Percentiles rank a stretch among this genome's conserved stretches.
phyloP scores from a whole-genome alignment of 2,797 vertebrate genomes.

The Pseudocheirus occidentalis region DNA sequence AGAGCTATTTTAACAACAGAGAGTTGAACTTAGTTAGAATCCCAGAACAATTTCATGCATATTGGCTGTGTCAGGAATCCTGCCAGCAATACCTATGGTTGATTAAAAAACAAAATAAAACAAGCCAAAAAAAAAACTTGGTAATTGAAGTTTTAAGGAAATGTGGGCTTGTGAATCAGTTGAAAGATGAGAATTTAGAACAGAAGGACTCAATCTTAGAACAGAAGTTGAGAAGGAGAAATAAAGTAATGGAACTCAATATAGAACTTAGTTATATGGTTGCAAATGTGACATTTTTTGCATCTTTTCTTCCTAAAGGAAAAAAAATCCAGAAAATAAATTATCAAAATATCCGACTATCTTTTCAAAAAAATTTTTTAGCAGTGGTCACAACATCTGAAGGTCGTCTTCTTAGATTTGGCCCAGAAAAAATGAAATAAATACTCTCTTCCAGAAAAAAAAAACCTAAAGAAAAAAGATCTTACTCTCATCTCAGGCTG shows the following conservation, averaged over 20 bases:
- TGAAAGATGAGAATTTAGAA: slow-evolving; percentile 51
- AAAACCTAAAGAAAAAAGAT: neutral
- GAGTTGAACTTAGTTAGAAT: slow-evolving; percentile 49
- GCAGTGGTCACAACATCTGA: neutral
- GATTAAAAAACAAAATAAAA: neutral
- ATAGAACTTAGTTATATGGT: neutral
- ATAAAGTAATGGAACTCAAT: slow-evolving; percentile 46
- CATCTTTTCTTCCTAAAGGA: slow-evolving; percentile 30
- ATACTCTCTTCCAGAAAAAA: neutral
- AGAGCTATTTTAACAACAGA: slow-evolving; percentile 52
- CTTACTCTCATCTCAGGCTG: neutral
- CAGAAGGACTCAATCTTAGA: slow-evolving; percentile 23
- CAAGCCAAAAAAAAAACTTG: slow-evolving; percentile 13
- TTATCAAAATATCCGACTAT: slow-evolving; percentile 33
- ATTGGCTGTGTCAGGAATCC: neutral
- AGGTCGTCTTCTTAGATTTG: neutral
- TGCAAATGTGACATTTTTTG: slow-evolving; percentile 35
- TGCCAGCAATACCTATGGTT: slow-evolving; percentile 24
- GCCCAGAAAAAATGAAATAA: neutral
- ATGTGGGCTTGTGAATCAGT: neutral
- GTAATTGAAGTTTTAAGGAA: slow-evolving; percentile 52
- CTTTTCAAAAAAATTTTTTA: slow-evolving; percentile 44
- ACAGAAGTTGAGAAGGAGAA: slow-evolving; percentile 32
- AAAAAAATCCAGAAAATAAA: slow-evolving; percentile 15
- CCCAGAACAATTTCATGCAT: slow-evolving; percentile 2